Evolutionary conservation across 2,888 invertebrate genomes (phyloP).

Genomic region (Pyrrhosoma nymphula): DNA sequence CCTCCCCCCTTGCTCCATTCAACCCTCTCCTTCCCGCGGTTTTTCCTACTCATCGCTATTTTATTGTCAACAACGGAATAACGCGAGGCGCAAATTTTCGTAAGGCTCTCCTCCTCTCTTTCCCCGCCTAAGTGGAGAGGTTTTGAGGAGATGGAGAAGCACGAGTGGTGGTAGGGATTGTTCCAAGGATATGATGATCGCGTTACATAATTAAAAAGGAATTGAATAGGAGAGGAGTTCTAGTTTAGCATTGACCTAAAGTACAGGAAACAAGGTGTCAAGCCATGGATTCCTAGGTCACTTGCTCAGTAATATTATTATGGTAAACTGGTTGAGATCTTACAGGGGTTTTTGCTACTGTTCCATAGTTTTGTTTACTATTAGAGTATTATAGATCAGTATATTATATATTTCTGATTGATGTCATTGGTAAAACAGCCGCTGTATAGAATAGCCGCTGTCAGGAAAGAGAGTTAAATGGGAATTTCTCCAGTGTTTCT

Average conservation of each 20-base stretch:
- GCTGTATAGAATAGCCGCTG: too few species aligned
- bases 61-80: conserved; percentile 67
- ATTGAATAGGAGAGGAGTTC: conserved; percentile 12
- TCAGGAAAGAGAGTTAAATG: too few species aligned
- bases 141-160: not conserved
- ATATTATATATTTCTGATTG: too few species aligned
- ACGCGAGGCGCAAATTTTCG: conserved; percentile 58
- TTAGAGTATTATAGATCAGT: too few species aligned
- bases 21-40: conserved; percentile 23
- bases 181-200: not conserved
- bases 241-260: not conserved
- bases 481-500: too few species aligned
- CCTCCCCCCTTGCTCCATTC: not conserved
- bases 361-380: too few species aligned
- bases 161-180: not conserved
- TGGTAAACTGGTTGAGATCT: too few species aligned
- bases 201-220: conserved; percentile 34
- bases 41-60: conserved; percentile 59
- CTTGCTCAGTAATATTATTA: too few species aligned
- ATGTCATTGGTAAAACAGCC: too few species aligned
- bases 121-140: not conserved
- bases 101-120: not conserved
- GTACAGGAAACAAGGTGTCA: not conserved
- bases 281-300: not conserved
- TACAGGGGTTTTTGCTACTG: too few species aligned